phyloP scores from a whole-genome alignment of 35 echinoderm and acorn worm species.

The Acanthaster planci region DNA sequence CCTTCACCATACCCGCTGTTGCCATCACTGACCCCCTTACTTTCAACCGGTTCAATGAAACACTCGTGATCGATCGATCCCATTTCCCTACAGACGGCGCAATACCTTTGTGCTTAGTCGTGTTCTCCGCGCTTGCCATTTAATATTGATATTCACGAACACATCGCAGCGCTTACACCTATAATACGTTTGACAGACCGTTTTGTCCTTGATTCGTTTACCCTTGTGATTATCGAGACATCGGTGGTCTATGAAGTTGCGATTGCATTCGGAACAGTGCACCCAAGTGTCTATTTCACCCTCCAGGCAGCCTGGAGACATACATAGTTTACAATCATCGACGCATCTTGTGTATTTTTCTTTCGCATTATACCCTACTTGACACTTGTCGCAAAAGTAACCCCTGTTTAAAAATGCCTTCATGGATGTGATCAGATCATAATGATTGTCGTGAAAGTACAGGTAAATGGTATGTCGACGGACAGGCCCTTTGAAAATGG shows the following conservation, averaged over 20 bases:
- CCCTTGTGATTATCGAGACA: constrained; percentile 40
- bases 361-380: constrained; percentile 33
- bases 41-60: constrained; percentile 14
- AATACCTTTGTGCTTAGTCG: constrained; percentile 18
- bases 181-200: constrained; percentile 32
- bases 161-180: constrained; percentile 32
- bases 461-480: constrained; percentile 46
- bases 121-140: constrained; percentile 3
- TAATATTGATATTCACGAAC: background rate
- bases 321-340: constrained; percentile 15
- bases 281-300: background rate
- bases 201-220: background rate
- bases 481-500: constrained; percentile 57
- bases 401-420: constrained; percentile 41
- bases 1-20: background rate
- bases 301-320: background rate
- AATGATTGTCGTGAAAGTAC: constrained; percentile 57
- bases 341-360: constrained; percentile 21
- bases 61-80: constrained; percentile 35
- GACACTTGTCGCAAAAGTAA: constrained; percentile 58
- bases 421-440: constrained; percentile 52
- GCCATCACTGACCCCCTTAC: background rate
- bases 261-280: constrained; percentile 23
- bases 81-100: constrained; percentile 18
- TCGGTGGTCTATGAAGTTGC: constrained; percentile 35